phyloP scores from a whole-genome alignment of 35 echinoderm and acorn worm genomes.

The Heliocidaris erythrogramma region DNA sequence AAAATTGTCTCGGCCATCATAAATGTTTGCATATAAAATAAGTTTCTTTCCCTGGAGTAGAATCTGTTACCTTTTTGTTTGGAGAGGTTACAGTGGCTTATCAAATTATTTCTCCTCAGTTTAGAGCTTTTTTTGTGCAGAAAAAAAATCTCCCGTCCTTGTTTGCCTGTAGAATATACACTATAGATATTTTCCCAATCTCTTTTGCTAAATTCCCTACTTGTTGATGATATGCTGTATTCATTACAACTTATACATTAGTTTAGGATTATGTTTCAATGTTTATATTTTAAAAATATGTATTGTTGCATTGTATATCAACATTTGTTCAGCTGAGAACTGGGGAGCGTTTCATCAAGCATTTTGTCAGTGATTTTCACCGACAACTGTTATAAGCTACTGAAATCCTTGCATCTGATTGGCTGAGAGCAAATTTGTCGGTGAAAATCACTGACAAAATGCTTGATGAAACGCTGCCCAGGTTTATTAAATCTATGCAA shows the following conservation, averaged over 20 bases:
- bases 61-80: conserved; percentile 33
- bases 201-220: neutral
- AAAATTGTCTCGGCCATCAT: conserved; percentile 27
- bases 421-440: too few species aligned
- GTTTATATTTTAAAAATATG: neutral
- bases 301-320: neutral
- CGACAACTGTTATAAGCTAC: too few species aligned
- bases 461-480: too few species aligned
- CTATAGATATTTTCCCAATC: neutral
- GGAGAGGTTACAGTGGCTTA: neutral
- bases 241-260: neutral
- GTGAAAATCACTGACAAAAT: too few species aligned
- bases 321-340: too few species aligned
- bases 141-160: neutral
- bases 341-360: too few species aligned
- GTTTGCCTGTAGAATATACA: neutral
- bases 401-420: too few species aligned
- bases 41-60: neutral
- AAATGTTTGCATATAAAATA: conserved; percentile 46
- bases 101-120: conserved; percentile 12
- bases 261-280: neutral
- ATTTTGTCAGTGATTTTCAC: too few species aligned
- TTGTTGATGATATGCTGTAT: neutral
- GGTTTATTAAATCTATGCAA: too few species aligned
- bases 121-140: neutral